Evolutionary conservation across 2,888 invertebrate genomes (phyloP).

Genomic region (Philopedon plagiatum): DNA sequence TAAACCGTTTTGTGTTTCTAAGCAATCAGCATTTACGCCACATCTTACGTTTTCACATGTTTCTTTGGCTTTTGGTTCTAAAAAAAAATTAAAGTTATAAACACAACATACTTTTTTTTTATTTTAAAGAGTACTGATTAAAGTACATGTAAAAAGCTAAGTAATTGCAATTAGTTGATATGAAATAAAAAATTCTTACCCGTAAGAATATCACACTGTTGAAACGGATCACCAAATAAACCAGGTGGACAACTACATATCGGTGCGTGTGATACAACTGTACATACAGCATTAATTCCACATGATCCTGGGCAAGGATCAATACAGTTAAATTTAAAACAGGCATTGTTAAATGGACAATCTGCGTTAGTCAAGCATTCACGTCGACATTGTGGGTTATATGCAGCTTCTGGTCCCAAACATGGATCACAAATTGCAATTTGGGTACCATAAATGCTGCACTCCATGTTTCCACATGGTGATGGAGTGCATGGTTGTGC

Average conservation of each 20-base stretch:
- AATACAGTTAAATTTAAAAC: conserved; percentile 80
- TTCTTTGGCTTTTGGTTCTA: conserved; percentile 66
- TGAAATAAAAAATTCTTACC: too few relatives aligned
- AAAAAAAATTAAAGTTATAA: conserved; percentile 47
- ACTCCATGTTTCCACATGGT: conserved; percentile 80
- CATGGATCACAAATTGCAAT: conserved; percentile 88
- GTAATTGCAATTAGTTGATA: too few relatives aligned
- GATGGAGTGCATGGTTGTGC: conserved; percentile 83
- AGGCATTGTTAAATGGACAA: conserved; percentile 84
- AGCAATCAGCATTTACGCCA: conserved; percentile 81
- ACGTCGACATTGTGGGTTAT: conserved; percentile 83
- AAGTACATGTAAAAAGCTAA: too few relatives aligned
- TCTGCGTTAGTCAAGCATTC: conserved; percentile 87
- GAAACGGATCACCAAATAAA: conserved; percentile 83
- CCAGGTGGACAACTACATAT: conserved; percentile 80
- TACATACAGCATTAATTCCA: conserved; percentile 81
- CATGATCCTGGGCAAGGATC: conserved; percentile 88
- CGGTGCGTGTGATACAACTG: conserved; percentile 80
- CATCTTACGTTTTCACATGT: conserved; percentile 81
- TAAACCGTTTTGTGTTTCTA: conserved; percentile 75
- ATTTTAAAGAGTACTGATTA: too few relatives aligned
- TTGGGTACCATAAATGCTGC: conserved; percentile 80
- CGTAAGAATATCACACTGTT: conserved; percentile 77
- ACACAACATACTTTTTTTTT: conserved; percentile 13
- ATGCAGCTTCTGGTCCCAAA: conserved; percentile 76